phyloP scores from a whole-genome alignment of 1,140 invertebrate species.

The Dendrolimus kikuchii region DNA sequence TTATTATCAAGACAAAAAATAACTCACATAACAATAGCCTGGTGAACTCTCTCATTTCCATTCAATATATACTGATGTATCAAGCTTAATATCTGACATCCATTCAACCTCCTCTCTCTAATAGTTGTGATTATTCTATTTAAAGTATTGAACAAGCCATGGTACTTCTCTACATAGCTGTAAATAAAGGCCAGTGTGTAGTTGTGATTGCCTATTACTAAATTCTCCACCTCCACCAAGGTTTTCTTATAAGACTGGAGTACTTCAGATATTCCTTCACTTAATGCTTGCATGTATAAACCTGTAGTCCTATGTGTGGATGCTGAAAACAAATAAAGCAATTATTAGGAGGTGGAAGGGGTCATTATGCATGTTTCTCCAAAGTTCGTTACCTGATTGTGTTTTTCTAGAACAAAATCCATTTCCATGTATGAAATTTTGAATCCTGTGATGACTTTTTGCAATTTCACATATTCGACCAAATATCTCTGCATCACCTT shows the following conservation, averaged over 20 bases:
- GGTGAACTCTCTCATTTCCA: constrained; percentile 59
- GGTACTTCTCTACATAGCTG: constrained; percentile 59
- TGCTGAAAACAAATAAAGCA: constrained; percentile 18
- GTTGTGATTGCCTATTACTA: constrained; percentile 53
- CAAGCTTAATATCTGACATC: constrained; percentile 65
- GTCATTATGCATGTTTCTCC: constrained; percentile 2
- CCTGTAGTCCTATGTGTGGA: constrained; percentile 38
- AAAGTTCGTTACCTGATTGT: constrained; percentile 31
- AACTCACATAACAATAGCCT: constrained; percentile 52
- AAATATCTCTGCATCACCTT: constrained; percentile 51
- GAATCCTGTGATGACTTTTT: constrained; percentile 51
- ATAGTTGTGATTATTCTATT: constrained; percentile 58
- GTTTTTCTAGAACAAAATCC: constrained; percentile 44
- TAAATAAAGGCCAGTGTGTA: constrained; percentile 61
- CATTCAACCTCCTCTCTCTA: constrained; percentile 54
- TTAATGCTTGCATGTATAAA: constrained; percentile 63
- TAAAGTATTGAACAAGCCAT: constrained; percentile 56
- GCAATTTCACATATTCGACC: constrained; percentile 49
- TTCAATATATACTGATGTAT: constrained; percentile 61
- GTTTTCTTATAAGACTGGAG: constrained; percentile 55
- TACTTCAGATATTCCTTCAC: constrained; percentile 64
- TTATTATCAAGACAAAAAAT: constrained; percentile 2
- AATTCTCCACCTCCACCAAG: constrained; percentile 51
- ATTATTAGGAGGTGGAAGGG: background rate
- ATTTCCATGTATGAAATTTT: constrained; percentile 42